These are phyloP conservation scores for Pseudomyrmex concolor DNA, from an alignment of 1,140 invertebrate genomes.

Conservation along the genomic window DNA sequence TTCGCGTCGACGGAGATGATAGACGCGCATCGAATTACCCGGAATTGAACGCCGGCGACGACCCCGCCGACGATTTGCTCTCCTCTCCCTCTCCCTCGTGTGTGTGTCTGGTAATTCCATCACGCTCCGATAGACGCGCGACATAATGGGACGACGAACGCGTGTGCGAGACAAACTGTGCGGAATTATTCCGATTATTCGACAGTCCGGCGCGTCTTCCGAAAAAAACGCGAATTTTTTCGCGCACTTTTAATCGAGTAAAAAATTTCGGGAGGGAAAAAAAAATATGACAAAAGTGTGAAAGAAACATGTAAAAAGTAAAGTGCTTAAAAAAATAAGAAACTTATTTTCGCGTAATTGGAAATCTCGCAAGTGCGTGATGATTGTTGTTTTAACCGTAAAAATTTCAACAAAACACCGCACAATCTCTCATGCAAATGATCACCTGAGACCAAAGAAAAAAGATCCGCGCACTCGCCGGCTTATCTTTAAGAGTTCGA, in stretches of 20 bases:
- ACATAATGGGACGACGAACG: conserved; percentile 37
- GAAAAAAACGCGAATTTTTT: background rate
- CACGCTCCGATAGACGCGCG: conserved; percentile 37
- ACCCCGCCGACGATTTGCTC: conserved; percentile 8
- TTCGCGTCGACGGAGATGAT: conserved; percentile 9
- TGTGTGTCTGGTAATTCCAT: conserved; percentile 32
- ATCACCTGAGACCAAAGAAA: too few species aligned
- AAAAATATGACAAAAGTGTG: background rate
- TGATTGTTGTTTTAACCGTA: too few species aligned
- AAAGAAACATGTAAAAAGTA: background rate
- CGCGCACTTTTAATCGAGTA: too few species aligned
- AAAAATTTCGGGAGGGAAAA: background rate
- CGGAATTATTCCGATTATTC: conserved; percentile 13
- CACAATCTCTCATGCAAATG: too few species aligned
- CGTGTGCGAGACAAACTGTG: conserved; percentile 19
- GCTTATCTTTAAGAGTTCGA: conserved; percentile 23
- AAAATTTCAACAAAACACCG: too few species aligned
- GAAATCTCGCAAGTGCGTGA: too few species aligned
- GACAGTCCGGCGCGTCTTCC: background rate
- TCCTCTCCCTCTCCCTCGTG: too few species aligned
- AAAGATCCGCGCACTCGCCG: background rate
- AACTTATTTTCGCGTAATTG: too few species aligned
- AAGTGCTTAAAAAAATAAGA: background rate
- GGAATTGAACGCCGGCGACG: conserved; percentile 49
- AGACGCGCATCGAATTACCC: conserved; percentile 55